Base-by-base conservation (phyloP, 2,888 invertebrate species). In the Antheraea assamensis region DNA sequence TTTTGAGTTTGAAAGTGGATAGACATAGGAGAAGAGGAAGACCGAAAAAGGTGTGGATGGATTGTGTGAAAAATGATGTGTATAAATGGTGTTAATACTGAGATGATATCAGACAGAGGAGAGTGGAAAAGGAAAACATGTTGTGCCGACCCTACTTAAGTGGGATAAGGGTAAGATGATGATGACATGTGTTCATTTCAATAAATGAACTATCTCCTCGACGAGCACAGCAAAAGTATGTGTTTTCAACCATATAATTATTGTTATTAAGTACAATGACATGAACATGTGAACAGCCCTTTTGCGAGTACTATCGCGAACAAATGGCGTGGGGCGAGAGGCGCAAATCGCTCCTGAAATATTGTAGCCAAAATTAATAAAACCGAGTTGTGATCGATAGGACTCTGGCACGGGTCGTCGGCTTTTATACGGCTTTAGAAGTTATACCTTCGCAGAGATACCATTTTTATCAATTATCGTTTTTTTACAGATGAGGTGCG, bases 351-450 rank as follows among this genome's bases (percentile, higher is more conserved):
- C 74, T 61, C 52, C 52, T 76, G 76, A 74, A 73, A 74, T 74
- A 76, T 76, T 73, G 74, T 76, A 73, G 72, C 72, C 66, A 73
- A 74, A 74, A 76, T 76, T 76, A 76, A 76, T 76, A 76, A 76
- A 74, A 74, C 49, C 73, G 73, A 70, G 71, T 72, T 55, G 71
- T 72, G 73, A 55, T 74, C 73, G 74, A 76, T 76, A 71, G 35
- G 72, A 71, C 73, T 64, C 64, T 31, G 47, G 42, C n/a, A 61
- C 72, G 72, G 49, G 66, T n/a, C 55, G 52, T 64, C 35, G 66
- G 70, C 66, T 75, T 75, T 74, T 75, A 72, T 74, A 75, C 27
- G 42, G 31, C 58, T 73, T 70, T 42, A n/a, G 30, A 64, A 47
- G 47, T 66, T 72, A 47, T 27, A 64, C 31, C 47, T 72, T 72